phyloP scores from a whole-genome alignment of 2,113 vertebrate genomes.

The Natator depressus region DNA sequence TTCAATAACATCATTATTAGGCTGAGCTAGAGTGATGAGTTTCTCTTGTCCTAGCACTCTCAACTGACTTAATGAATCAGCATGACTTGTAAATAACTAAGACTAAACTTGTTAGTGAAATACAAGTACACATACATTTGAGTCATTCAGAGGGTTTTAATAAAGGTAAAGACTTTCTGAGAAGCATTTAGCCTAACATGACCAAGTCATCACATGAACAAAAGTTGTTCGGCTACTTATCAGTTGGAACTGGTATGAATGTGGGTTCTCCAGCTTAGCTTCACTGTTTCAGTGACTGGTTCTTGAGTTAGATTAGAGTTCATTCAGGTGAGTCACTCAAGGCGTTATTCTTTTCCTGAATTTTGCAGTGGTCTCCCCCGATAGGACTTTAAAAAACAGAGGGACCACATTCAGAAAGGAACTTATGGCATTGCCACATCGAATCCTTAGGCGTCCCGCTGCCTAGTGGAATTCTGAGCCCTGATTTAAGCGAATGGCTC shows the following conservation, averaged over 20 bases:
- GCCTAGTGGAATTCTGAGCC: not conserved
- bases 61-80: not conserved
- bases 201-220: not conserved
- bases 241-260: not conserved
- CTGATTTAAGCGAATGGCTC: not conserved
- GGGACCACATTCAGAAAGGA: not conserved
- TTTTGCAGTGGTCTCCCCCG: not conserved
- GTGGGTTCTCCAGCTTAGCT: not conserved
- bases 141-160: not conserved
- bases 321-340: not conserved
- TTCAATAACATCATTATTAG: not conserved
- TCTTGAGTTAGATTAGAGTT: not conserved
- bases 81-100: not conserved
- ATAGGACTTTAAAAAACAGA: not conserved
- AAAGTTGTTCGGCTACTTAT: not conserved
- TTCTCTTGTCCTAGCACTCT: not conserved
- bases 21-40: not conserved
- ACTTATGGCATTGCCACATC: not conserved
- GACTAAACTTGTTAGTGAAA: constrained; percentile 29
- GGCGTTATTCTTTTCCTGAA: not conserved
- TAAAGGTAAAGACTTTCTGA: not conserved
- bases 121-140: not conserved
- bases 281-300: not conserved
- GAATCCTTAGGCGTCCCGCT: not conserved
- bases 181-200: constrained; percentile 42